Evolutionary conservation across 2,113 vertebrate genomes (phyloP).

Genomic region (Eretmochelys imbricata): DNA sequence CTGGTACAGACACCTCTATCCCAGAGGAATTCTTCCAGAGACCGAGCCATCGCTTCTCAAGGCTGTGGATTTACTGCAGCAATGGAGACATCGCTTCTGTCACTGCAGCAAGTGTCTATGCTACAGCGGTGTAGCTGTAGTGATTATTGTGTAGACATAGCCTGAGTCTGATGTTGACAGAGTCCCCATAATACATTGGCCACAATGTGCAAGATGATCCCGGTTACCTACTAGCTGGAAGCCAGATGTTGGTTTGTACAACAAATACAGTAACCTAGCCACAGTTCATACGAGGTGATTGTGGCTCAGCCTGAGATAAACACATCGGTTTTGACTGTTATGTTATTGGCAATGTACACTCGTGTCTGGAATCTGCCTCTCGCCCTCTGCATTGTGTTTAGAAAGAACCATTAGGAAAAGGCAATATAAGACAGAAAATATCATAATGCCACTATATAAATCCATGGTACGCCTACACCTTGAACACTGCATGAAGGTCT

Average conservation of each 20-base stretch:
- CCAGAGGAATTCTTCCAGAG: background rate
- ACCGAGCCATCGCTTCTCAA: background rate
- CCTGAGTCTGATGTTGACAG: background rate
- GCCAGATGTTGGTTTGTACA: background rate
- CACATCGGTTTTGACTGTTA: background rate
- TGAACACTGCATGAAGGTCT: background rate
- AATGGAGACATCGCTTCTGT: background rate
- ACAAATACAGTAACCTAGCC: slow-evolving; percentile 1
- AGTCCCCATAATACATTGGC: background rate
- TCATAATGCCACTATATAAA: background rate
- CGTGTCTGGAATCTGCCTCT: background rate
- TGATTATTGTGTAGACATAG: background rate
- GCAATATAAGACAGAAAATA: background rate
- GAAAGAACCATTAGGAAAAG: background rate
- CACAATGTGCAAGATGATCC: slow-evolving; percentile 20
- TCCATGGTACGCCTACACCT: background rate
- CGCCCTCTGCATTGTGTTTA: accelerated
- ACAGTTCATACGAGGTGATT: background rate
- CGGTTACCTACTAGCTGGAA: background rate
- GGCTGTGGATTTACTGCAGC: background rate
- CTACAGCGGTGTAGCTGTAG: background rate
- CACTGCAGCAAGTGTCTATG: background rate
- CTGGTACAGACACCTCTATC: background rate
- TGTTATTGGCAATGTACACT: background rate
- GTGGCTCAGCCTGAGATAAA: background rate